Conservation (phyloP, 2,797 vertebrate species). For the Urocyon cinereoargenteus region DNA sequence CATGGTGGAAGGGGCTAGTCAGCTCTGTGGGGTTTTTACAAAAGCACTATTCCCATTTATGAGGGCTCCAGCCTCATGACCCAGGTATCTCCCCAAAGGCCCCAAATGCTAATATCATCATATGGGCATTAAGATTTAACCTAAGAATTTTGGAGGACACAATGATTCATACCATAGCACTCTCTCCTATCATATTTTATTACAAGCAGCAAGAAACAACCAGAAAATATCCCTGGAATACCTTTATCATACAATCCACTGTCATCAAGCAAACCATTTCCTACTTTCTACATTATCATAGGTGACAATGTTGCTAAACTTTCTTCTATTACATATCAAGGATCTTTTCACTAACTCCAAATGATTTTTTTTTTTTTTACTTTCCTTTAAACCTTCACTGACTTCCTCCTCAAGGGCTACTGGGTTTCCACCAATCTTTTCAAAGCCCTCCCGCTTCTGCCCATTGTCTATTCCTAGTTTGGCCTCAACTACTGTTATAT, state of each 20-base stretch:
- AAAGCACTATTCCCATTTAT: not conserved
- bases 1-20: not conserved
- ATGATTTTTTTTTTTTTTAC: not conserved
- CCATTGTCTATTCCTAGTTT: not conserved
- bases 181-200: slow-evolving; percentile 13
- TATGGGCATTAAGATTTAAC: not conserved
- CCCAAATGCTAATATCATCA: not conserved
- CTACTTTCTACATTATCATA: not conserved
- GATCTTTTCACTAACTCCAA: slow-evolving; percentile 2
- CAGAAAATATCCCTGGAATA: not conserved
- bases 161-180: not conserved
- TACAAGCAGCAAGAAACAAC: slow-evolving; percentile 24
- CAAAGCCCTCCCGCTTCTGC: not conserved
- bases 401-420: not conserved
- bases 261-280: not conserved
- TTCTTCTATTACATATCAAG: not conserved
- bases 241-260: not conserved
- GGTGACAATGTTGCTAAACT: not conserved
- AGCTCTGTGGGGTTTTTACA: not conserved
- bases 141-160: not conserved
- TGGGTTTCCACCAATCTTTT: not conserved
- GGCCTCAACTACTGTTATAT: not conserved
- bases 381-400: not conserved
- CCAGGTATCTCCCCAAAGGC: not conserved
- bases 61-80: not conserved